Evolutionary conservation across 2,888 invertebrate genomes (phyloP).

Genomic region (Psylliodes chrysocephalus): DNA sequence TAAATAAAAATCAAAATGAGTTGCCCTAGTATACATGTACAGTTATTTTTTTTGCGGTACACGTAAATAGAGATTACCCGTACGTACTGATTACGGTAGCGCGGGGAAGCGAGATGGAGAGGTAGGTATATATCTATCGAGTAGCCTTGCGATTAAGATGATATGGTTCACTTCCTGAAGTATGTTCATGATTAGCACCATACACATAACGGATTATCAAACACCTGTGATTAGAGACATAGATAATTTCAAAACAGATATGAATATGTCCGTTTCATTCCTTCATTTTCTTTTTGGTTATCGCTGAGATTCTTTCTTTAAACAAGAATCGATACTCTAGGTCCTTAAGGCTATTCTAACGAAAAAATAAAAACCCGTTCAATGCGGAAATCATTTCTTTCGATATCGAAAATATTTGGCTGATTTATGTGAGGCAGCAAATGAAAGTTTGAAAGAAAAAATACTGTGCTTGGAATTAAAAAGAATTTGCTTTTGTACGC

Average conservation of each 20-base stretch:
- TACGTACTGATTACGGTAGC: background rate
- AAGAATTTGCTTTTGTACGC: too few species aligned
- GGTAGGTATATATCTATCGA: background rate
- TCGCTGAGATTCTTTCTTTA: too few species aligned
- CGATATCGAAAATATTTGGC: too few species aligned
- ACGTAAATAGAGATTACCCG: background rate
- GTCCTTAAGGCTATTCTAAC: too few species aligned
- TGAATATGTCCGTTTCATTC: conserved; percentile 9
- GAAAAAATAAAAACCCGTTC: too few species aligned
- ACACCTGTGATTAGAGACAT: conserved; percentile 48
- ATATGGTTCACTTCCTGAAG: conserved; percentile 45
- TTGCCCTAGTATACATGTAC: too few species aligned
- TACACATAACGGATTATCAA: conserved; percentile 43
- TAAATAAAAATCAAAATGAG: too few species aligned
- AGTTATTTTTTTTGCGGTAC: background rate
- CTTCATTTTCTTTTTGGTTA: conserved; percentile 1
- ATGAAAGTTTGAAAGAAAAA: too few species aligned
- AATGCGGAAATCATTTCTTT: too few species aligned
- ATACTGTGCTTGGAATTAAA: too few species aligned
- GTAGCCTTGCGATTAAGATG: conserved; percentile 26
- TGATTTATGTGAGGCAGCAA: too few species aligned
- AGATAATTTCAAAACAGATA: conserved; percentile 36
- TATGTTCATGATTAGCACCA: conserved; percentile 45
- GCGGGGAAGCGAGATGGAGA: background rate
- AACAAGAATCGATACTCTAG: too few species aligned